These are phyloP conservation scores for Sesamia inferens DNA, from an alignment of 2,888 invertebrate species.

Conservation along the genomic window DNA sequence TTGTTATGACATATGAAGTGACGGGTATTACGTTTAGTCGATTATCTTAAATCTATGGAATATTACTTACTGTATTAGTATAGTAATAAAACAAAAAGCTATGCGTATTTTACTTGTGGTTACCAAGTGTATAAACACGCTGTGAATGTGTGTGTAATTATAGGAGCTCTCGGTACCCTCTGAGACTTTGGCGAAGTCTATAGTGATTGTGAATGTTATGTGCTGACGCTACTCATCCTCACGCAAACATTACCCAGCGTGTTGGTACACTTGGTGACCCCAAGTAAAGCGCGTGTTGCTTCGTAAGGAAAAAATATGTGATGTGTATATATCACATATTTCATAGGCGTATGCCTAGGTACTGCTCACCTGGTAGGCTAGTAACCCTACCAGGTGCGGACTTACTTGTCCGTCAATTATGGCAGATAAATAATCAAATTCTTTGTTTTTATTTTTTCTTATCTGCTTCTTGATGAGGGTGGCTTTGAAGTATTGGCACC, in stretches of 20 bases:
- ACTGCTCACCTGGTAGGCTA: too few species aligned
- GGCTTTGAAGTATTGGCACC: slow-evolving; percentile 13
- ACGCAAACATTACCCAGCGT: not conserved
- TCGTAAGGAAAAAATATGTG: not conserved
- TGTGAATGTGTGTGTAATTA: not conserved
- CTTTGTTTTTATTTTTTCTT: slow-evolving; percentile 24
- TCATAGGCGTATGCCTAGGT: too few species aligned
- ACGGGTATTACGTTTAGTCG: too few species aligned
- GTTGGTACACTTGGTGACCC: not conserved
- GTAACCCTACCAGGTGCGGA: not conserved
- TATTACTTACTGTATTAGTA: not conserved
- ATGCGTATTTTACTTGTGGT: not conserved
- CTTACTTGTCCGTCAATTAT: slow-evolving; percentile 47
- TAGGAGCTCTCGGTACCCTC: not conserved
- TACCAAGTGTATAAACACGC: not conserved
- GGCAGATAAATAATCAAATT: slow-evolving; percentile 33
- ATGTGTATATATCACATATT: too few species aligned
- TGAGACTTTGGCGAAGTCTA: not conserved
- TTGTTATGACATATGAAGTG: too few species aligned
- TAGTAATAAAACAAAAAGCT: not conserved
- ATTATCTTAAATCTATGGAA: too few species aligned
- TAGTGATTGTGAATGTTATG: not conserved
- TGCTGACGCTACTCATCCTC: not conserved
- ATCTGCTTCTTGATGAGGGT: slow-evolving; percentile 15
- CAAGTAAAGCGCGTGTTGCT: not conserved